Evolutionary conservation across 2,888 invertebrate species (phyloP).

Genomic region (Acanthosepion pharaonis): DNA sequence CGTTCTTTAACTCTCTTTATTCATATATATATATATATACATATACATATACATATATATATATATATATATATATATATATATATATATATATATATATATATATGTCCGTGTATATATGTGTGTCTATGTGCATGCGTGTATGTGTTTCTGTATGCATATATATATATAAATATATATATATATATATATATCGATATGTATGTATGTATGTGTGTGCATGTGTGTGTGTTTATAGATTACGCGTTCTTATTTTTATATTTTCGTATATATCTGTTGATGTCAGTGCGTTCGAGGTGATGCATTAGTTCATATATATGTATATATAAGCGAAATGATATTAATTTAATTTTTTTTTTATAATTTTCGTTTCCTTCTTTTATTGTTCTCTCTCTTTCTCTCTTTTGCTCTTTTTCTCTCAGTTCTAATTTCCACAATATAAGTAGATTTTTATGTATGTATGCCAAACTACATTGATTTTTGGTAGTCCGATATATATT

Average conservation of each 20-base stretch:
- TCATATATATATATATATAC: not conserved
- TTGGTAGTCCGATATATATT: too few relatives aligned
- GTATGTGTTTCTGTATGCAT: not conserved
- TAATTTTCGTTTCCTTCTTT: not conserved
- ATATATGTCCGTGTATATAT: not conserved
- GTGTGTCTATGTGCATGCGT: not conserved
- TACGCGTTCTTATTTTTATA: too few relatives aligned
- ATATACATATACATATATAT: not conserved
- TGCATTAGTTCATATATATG: not conserved
- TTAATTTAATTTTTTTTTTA: not conserved
- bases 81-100: not conserved
- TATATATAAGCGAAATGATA: not conserved
- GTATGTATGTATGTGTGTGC: not conserved
- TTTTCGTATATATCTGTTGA: too few relatives aligned
- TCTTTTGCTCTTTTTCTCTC: too few relatives aligned
- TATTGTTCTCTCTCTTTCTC: too few relatives aligned
- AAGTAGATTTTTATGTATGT: too few relatives aligned
- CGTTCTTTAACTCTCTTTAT: too few relatives aligned
- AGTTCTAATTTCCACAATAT: too few relatives aligned
- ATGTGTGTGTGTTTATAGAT: not conserved
- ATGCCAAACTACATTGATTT: too few relatives aligned
- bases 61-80: slow-evolving; percentile 4
- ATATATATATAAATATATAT: not conserved
- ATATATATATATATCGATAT: not conserved
- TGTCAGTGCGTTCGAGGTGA: too few relatives aligned